These are phyloP conservation scores for Phasianus colchicus DNA, from an alignment of 2,113 vertebrate genomes.

Conservation along the genomic window DNA sequence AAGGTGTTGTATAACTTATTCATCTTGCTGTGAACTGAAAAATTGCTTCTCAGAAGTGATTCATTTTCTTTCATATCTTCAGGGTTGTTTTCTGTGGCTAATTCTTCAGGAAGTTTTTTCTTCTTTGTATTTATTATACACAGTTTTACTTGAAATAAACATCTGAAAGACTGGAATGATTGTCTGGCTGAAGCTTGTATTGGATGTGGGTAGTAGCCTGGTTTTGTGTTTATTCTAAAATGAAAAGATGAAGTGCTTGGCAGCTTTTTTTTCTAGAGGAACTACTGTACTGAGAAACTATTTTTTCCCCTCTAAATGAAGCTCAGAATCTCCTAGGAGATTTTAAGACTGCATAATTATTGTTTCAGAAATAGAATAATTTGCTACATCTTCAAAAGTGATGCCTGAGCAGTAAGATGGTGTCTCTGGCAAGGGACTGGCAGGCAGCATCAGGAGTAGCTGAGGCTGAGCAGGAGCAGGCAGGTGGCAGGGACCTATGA, in stretches of 20 bases:
- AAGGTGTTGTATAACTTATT: neutral
- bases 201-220: neutral
- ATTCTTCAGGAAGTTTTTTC: slow-evolving; percentile 24
- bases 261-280: neutral
- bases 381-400: neutral
- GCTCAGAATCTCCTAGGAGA: slow-evolving; percentile 37
- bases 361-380: neutral
- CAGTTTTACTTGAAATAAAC: slow-evolving; percentile 2
- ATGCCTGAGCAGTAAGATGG: neutral
- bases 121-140: slow-evolving; percentile 14
- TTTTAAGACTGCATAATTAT: neutral
- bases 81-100: neutral
- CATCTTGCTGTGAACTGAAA: neutral
- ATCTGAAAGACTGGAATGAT: neutral
- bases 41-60: neutral
- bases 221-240: slow-evolving; percentile 28
- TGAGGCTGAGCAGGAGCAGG: neutral
- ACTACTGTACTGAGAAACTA: slow-evolving; percentile 1
- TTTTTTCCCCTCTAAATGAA: slow-evolving; percentile 11
- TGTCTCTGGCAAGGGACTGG: neutral
- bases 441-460: neutral
- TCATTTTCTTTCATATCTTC: neutral
- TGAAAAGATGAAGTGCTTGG: neutral
- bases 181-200: neutral
- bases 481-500: neutral